A percentile compares a stretch with the other conserved stretches of the same genome.
Conservation (phyloP, 2,888 invertebrate genomes). For the Apamea anceps region DNA sequence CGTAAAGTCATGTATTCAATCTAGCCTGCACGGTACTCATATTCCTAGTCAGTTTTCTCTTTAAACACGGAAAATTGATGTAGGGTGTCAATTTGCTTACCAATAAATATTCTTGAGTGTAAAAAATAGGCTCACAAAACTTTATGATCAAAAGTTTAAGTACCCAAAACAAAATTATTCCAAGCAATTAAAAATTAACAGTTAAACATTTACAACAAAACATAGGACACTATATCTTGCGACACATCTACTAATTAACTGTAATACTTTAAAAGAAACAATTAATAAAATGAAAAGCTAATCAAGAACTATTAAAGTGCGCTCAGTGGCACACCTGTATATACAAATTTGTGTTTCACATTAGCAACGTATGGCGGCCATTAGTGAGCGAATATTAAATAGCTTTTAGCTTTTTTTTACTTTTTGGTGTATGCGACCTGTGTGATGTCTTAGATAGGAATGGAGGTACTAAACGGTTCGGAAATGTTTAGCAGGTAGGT, state of each 20-base stretch:
- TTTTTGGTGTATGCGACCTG: not conserved
- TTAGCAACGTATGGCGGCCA: slow-evolving; percentile 71
- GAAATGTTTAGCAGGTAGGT: not conserved
- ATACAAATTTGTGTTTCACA: slow-evolving; percentile 72
- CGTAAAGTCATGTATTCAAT: too few species aligned
- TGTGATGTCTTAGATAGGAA: not conserved
- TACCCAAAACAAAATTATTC: not conserved
- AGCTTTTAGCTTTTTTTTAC: slow-evolving; percentile 49
- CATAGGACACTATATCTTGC: not conserved
- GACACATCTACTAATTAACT: slow-evolving; percentile 21
- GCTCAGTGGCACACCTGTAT: slow-evolving; percentile 74
- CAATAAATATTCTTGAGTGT: too few species aligned
- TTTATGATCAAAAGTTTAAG: not conserved
- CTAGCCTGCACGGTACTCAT: too few species aligned
- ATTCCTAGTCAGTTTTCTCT: too few species aligned
- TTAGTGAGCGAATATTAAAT: slow-evolving; percentile 69
- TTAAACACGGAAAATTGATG: too few species aligned
- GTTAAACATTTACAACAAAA: not conserved
- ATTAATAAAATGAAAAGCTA: slow-evolving; percentile 69
- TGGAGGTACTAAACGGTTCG: not conserved
- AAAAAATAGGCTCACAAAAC: not conserved
- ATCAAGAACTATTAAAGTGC: slow-evolving; percentile 75
- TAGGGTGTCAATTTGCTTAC: too few species aligned
- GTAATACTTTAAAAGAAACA: slow-evolving; percentile 33
- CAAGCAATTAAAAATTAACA: not conserved